Base-by-base conservation (phyloP, 2,888 invertebrate genomes). In the Hirtodrosophila trivittata region DNA sequence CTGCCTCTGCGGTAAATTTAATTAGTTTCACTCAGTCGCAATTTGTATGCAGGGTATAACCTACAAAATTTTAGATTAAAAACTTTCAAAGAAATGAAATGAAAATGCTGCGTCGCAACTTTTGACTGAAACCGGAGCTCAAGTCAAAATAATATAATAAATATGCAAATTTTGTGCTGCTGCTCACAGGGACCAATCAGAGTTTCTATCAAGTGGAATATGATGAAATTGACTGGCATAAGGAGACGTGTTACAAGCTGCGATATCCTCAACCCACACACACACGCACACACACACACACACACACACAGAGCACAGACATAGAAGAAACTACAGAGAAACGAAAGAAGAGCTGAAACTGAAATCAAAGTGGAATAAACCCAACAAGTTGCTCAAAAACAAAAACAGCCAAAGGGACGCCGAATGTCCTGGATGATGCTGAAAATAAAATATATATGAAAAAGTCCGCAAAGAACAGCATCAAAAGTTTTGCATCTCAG, bases 151-250 rank as follows among this genome's bases (percentile, higher is more conserved):
- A 72, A 88, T 69, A 74, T 88, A 73, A 81, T 81, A 84, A 88
- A 77, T 85, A 89, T 89, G 86, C 76, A 85, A 84, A 89, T 89
- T 70, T 72, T 75, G 5, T 21, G 5, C 5, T 3, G 42, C 12
- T 30, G 50, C n/a, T 38, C 51, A 52, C 33, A 66, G 73, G 75
- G 86, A 75, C 88, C 89, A 90, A 89, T 89, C 89, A 88, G 78
- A 86, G 81, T 89, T 88, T 85, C 86, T 87, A 88, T 89, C 84
- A 87, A 86, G 86, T 88, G 89, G 82, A 88, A 89, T 83, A 77
- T 77, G 51, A 71, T 74, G 65, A 83, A 87, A 88, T 89, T 86
- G 86, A 77, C 77, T 87, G 86, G 82, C 86, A 83, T 77, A 75
- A 58, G 32, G 14, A 41, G 41, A 47, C 35, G 43, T 42, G 33